These are phyloP conservation scores for Cybosia mesomella DNA, from an alignment of 2,888 invertebrate species.

Conservation along the genomic window DNA sequence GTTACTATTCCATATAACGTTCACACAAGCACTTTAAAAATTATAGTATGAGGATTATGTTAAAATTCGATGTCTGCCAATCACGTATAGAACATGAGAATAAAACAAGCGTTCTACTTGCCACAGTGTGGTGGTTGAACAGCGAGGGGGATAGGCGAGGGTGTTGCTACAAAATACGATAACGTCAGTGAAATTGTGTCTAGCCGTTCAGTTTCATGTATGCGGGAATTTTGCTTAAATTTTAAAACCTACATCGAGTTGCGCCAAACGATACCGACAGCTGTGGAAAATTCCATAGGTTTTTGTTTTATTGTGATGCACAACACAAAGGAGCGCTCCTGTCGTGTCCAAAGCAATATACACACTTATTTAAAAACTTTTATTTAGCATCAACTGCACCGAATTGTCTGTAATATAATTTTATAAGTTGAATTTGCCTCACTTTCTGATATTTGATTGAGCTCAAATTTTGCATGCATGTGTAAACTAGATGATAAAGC, in stretches of 20 bases:
- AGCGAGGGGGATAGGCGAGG: slow-evolving; percentile 22
- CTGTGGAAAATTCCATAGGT: slow-evolving; percentile 35
- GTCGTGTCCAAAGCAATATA: slow-evolving; percentile 17
- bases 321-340: slow-evolving; percentile 14
- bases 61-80: slow-evolving; percentile 60
- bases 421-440: too few species aligned
- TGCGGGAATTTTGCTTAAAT: slow-evolving; percentile 56
- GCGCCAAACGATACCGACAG: slow-evolving; percentile 42
- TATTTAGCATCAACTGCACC: too few species aligned
- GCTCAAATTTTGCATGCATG: too few species aligned
- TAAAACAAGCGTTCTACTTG: slow-evolving; percentile 61
- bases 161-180: slow-evolving; percentile 57
- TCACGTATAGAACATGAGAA: slow-evolving; percentile 60
- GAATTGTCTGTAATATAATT: too few species aligned
- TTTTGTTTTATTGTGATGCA: slow-evolving; percentile 27
- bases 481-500: too few species aligned
- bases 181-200: slow-evolving; percentile 61
- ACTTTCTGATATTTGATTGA: too few species aligned
- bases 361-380: background rate
- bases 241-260: slow-evolving; percentile 52
- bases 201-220: slow-evolving; percentile 58
- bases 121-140: slow-evolving; percentile 47
- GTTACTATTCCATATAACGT: slow-evolving; percentile 23
- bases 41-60: slow-evolving; percentile 37
- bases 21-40: slow-evolving; percentile 30